A percentile compares a stretch with the other conserved stretches of the same genome.
These are phyloP conservation scores for Phengaris arion DNA, from an alignment of 2,888 invertebrate species.

Conservation along the genomic window DNA sequence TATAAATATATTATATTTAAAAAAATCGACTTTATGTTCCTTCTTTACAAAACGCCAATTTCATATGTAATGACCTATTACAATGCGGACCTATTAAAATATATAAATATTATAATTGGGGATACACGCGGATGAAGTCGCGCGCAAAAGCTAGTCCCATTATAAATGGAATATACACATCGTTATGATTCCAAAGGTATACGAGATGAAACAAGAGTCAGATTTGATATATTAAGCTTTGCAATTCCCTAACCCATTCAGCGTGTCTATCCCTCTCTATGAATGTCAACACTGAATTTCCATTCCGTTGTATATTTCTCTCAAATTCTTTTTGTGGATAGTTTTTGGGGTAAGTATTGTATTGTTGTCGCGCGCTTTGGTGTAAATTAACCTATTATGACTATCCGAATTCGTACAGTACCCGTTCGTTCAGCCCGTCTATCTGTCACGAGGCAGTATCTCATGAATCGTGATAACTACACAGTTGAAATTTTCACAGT, in stretches of 20 bases:
- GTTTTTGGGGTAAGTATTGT: background rate
- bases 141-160: background rate
- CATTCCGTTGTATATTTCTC: background rate
- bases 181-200: constrained; percentile 9
- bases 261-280: background rate
- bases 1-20: too few species aligned
- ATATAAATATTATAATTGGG: too few species aligned
- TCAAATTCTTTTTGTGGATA: background rate
- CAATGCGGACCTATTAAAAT: too few species aligned
- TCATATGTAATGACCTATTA: too few species aligned
- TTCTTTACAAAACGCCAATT: too few species aligned
- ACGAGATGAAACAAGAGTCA: background rate
- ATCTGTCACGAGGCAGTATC: too few species aligned
- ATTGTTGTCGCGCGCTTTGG: background rate
- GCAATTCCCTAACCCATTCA: constrained; percentile 16
- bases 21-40: too few species aligned
- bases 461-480: too few species aligned
- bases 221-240: constrained; percentile 13
- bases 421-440: too few species aligned
- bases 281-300: background rate
- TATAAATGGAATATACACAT: background rate
- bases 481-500: too few species aligned
- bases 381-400: background rate
- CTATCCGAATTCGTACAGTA: too few species aligned
- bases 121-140: too few species aligned